Evolutionary conservation across 2,797 vertebrate species (phyloP), one percentile per base, ranked within the genome.

Genomic region (Scolopax rusticola): DNA sequence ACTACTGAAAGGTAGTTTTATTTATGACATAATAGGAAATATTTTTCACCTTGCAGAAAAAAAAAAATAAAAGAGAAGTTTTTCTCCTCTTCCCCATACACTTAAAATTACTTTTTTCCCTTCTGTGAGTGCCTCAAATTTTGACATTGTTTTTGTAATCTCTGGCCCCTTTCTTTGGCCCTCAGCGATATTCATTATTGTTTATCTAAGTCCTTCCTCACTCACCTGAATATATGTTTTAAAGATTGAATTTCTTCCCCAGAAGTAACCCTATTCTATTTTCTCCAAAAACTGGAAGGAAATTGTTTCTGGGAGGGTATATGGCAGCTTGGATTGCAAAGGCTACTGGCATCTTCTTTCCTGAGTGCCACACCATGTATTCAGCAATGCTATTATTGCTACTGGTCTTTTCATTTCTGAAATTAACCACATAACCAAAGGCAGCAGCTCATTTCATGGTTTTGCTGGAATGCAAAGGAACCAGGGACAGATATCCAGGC

Each of bases 401-500:
- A 18, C 50, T 71, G 71, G 64, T 95, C 75, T 85, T 92, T 95
- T 93, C 40, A 74, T 92, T 95, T 89, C 78, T 90, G 81, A 96
- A 94, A 94, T 94, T 89, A 95, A 76, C 43, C 90, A 93, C 63
- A 67, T 94, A 94, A 96, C 95, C 87, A 93, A 88, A 94, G 75
- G 89, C 84, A 94, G 75, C n/a, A 84, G 61, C 82, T 95, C 75
- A 93, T 95, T 96, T 95, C 87, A 89, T 92, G 84, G 87, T 65
- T 96, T 91, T 93, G 38, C 85, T 93, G 87, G 71, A 81, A 92
- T 87, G 54, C 0, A 0, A 85, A 91, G 82, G 47, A 89, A 30
- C 91, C 65, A 85, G 50, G 68, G 53, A 92, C 50, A 51, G 65
- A 81, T 89, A 93, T 54, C 61, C 57, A 85, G 73, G 65, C 57